These are phyloP conservation scores for Phaenicophaeus curvirostris DNA, from an alignment of 2,797 vertebrate genomes.

Conservation along the genomic window DNA sequence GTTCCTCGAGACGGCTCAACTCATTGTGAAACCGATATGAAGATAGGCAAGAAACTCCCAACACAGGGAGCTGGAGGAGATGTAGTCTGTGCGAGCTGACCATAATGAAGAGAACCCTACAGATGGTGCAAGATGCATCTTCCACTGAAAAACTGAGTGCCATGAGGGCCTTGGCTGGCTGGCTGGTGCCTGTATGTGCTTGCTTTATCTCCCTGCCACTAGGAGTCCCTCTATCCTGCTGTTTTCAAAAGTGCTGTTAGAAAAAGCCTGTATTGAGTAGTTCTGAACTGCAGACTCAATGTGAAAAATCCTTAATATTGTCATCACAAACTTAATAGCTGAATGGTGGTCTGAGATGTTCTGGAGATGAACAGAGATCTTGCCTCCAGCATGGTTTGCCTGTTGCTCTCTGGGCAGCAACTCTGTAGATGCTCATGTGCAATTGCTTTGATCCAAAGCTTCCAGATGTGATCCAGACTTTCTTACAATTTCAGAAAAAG, in stretches of 20 bases:
- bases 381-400: neutral
- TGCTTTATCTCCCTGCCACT: neutral
- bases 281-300: neutral
- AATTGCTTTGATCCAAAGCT: neutral
- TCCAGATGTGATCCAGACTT: neutral
- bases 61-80: neutral
- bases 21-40: neutral
- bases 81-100: neutral
- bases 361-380: neutral
- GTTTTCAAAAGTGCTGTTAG: neutral
- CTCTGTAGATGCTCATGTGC: fast-evolving
- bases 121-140: neutral
- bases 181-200: neutral
- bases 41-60: neutral
- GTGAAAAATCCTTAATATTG: neutral
- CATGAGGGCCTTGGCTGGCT: neutral
- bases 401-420: neutral
- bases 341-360: neutral
- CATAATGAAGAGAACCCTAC: neutral
- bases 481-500: constrained; percentile 71
- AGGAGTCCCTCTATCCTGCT: constrained; percentile 42
- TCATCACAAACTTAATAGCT: neutral
- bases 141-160: neutral
- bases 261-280: neutral
- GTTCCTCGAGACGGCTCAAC: neutral